Conservation (phyloP, 2,888 invertebrate species). For the Meghimatium bilineatum region DNA sequence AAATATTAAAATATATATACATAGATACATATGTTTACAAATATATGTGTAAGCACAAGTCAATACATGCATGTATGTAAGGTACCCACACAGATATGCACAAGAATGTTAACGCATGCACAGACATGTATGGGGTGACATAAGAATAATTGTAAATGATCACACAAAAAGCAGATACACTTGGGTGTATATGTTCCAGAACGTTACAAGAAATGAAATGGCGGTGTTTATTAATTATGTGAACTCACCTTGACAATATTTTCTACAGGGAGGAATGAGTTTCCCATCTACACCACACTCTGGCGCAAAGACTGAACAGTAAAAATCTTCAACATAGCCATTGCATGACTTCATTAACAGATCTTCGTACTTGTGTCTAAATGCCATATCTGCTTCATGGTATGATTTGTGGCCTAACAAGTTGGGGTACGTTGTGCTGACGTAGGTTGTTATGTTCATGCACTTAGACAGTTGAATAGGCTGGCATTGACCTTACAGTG, state of each 20-base stretch:
- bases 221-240: no score
- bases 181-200: no score
- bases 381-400: constrained; percentile 49
- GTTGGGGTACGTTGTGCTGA: constrained; percentile 56
- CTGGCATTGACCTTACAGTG: constrained; percentile 56
- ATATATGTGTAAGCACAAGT: no score
- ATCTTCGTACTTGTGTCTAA: constrained; percentile 42
- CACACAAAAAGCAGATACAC: no score
- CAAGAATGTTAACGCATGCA: no score
- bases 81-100: no score
- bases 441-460: constrained; percentile 57
- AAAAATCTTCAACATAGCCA: constrained; percentile 59
- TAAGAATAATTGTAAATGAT: no score
- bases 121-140: no score
- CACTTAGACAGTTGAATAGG: constrained; percentile 56
- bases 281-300: constrained; percentile 56
- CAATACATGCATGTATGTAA: no score
- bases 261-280: constrained; percentile 61
- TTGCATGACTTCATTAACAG: constrained; percentile 48
- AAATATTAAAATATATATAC: no score
- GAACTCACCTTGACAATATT: constrained; percentile 61
- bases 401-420: constrained; percentile 56
- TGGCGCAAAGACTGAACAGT: constrained; percentile 62
- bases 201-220: no score
- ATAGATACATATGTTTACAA: no score